Evolutionary conservation across 1,140 invertebrate species (phyloP).

Genomic region (Augochlora pura): DNA sequence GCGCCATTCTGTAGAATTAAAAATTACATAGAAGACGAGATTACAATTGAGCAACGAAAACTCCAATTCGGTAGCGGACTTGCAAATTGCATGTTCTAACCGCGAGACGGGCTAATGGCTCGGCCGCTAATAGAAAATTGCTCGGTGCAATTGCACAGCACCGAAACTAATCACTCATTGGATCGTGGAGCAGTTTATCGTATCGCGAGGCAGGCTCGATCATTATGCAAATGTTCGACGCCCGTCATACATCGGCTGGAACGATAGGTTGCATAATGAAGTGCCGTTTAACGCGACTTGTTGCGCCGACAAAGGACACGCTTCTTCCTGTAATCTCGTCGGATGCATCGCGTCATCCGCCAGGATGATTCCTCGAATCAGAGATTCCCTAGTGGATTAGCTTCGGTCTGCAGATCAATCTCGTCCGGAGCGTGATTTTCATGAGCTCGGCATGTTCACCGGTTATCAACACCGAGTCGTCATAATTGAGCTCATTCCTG

Average conservation of each 20-base stretch:
- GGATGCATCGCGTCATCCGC: not conserved
- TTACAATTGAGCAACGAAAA: not conserved
- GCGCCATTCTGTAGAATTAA: no score
- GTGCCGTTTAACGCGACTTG: conserved; percentile 25
- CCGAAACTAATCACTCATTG: not conserved
- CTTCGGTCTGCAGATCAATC: no score
- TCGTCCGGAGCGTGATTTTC: no score
- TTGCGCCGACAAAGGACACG: conserved; percentile 27
- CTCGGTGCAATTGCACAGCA: not conserved
- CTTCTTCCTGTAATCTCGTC: conserved; percentile 29
- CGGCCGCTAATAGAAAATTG: not conserved
- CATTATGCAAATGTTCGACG: conserved; percentile 29
- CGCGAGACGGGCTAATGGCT: not conserved
- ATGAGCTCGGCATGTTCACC: no score
- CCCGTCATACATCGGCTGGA: not conserved
- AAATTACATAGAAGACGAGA: no score
- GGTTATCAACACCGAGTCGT: no score
- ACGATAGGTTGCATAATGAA: conserved; percentile 23
- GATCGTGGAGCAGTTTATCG: conserved; percentile 4
- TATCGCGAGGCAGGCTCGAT: not conserved
- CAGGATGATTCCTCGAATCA: not conserved
- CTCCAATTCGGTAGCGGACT: not conserved
- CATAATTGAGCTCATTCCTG: no score
- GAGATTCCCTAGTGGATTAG: not conserved
- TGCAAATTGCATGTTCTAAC: not conserved